Conservation (phyloP, 2,797 vertebrate species). For the Acanthurus tractus region DNA sequence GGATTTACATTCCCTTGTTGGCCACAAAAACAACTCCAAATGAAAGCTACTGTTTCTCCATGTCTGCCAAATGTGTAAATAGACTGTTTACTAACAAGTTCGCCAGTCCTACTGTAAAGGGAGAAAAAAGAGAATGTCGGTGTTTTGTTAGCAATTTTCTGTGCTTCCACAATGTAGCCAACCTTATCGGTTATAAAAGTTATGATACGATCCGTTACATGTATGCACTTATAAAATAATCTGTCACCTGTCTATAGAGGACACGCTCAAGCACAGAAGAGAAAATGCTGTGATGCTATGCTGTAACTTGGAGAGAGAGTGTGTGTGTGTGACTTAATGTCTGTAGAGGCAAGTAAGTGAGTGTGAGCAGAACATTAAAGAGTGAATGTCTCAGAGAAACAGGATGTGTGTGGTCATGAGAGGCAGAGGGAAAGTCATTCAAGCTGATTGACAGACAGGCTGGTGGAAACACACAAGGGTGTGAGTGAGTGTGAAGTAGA, state of each 20-base stretch:
- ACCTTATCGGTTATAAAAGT: no score
- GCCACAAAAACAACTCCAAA: neutral
- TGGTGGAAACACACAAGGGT: constrained; percentile 14
- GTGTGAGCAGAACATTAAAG: neutral
- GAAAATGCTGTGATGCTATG: neutral
- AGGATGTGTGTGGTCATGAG: constrained; percentile 49
- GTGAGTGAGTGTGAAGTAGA: constrained; percentile 24
- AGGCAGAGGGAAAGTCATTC: constrained; percentile 46
- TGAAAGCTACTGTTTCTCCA: neutral
- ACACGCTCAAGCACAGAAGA: neutral
- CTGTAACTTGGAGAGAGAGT: neutral
- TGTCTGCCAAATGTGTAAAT: neutral
- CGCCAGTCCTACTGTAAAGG: neutral
- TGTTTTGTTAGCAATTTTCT: neutral
- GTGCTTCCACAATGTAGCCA: neutral
- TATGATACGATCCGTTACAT: neutral
- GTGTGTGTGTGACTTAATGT: neutral
- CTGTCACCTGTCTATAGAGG: neutral
- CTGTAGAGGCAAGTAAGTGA: neutral
- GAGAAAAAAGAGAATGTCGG: neutral
- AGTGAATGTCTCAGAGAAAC: constrained; percentile 25
- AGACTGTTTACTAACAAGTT: no score
- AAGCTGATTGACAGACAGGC: constrained; percentile 32
- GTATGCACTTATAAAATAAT: neutral
- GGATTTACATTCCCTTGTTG: neutral